Base-by-base conservation (phyloP, 1,140 invertebrate species). In the Brachionus plicatilis region DNA sequence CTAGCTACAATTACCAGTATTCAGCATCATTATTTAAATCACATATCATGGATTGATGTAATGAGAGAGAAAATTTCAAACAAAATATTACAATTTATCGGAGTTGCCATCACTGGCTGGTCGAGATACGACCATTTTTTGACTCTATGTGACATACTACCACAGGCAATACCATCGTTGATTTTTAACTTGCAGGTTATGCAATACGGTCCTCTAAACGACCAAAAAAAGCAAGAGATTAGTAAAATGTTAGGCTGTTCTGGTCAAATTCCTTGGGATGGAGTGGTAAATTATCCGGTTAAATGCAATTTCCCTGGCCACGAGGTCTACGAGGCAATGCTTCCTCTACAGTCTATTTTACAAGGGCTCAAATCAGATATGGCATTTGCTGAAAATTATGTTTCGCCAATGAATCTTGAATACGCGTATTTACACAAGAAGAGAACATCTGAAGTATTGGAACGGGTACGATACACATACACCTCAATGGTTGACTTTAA, bases 71-170 rank as follows among this genome's bases (percentile, higher is more conserved):
- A 79, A 27, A 20, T 65, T 24, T 50, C 85, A 0, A 76, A 75
- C 84, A 86, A 87, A 47, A 56, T 89, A 86, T 89, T 91, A 43
- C 88, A 87, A n/a, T 91, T 93, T 84, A 88, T 91, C 82, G 93
- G 93, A 5, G 88, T 91, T 78, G 92, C 90, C 0, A 87, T 94
- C 11, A 93, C 93, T 27, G 93, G 93, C 0, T 94, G 93, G 93
- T 93, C 93, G 86, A 87, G 86, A 86, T 97, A 95, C 87, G 95
- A 96, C 89, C 96, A 99, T 88, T 95, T 95, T 91, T 94, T 95
- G 3, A 93, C 94, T 0, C 91, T 98, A 14, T 97, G 95, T 88
- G 97, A 99, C 90, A 89, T 97, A 6, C 89, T 99, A 8, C 93
- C 93, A 12, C 90, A 91, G 0, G 92, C 93, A 2, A 89, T 98